phyloP scores from a whole-genome alignment of 2,113 vertebrate genomes.

The Antigone vipio region DNA sequence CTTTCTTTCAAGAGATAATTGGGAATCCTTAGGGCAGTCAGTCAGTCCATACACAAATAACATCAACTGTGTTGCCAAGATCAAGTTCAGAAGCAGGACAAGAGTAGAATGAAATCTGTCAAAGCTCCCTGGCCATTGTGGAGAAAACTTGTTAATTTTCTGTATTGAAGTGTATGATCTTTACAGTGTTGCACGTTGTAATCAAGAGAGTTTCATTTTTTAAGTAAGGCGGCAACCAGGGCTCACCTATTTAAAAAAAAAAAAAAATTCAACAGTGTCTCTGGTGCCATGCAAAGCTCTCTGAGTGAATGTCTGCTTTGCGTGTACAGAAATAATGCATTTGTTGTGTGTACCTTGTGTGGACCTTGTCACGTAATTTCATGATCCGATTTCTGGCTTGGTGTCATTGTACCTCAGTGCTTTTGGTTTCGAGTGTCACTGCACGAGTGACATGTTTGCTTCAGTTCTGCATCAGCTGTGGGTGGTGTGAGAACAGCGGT shows the following conservation, averaged over 20 bases:
- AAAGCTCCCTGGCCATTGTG: not conserved
- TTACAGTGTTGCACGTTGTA: not conserved
- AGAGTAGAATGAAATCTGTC: not conserved
- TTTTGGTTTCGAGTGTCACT: not conserved
- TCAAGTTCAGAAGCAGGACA: not conserved
- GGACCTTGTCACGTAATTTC: not conserved
- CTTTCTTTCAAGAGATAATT: not conserved
- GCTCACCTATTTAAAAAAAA: not conserved
- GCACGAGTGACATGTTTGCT: not conserved
- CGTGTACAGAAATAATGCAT: fast-evolving
- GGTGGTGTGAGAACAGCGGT: not conserved
- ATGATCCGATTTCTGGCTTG: not conserved
- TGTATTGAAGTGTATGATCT: not conserved
- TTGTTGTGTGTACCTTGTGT: not conserved
- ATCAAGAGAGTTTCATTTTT: not conserved
- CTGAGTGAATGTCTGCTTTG: not conserved
- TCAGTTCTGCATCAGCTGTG: fast-evolving
- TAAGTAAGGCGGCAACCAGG: not conserved
- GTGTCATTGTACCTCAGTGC: not conserved
- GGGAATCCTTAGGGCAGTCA: not conserved
- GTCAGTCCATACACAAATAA: not conserved
- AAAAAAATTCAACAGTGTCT: not conserved
- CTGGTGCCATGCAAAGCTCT: not conserved
- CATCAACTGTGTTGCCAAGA: not conserved
- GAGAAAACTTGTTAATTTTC: not conserved